These are phyloP conservation scores for Cryptops parisi DNA, from an alignment of 2,888 invertebrate genomes.

Conservation along the genomic window DNA sequence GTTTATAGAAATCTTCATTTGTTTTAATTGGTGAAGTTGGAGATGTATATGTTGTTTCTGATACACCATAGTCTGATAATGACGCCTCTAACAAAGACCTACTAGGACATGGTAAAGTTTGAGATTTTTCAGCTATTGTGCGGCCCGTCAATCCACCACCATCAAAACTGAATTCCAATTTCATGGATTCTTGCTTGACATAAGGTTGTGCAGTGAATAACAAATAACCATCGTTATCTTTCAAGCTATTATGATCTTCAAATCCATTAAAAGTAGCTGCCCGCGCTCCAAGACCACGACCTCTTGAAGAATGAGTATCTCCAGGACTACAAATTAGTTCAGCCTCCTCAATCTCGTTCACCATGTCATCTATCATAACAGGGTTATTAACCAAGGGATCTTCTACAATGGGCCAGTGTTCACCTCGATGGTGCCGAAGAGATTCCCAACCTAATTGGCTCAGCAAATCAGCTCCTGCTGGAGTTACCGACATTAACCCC, in stretches of 20 bases:
- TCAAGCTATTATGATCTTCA: neutral
- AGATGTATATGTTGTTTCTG: too few species aligned
- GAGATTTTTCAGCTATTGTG: neutral
- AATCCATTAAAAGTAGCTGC: neutral
- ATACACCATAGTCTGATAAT: too few species aligned
- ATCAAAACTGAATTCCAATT: neutral
- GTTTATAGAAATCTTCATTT: neutral
- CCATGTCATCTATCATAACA: neutral
- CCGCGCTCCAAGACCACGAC: neutral
- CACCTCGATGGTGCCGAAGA: slow-evolving; percentile 58
- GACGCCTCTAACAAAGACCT: neutral
- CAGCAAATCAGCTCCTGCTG: slow-evolving; percentile 63
- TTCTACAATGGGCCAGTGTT: slow-evolving; percentile 58
- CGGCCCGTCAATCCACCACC: neutral
- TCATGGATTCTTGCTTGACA: neutral
- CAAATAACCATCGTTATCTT: neutral
- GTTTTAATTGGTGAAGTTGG: neutral
- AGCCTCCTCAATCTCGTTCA: neutral
- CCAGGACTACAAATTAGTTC: neutral
- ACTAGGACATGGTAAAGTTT: neutral
- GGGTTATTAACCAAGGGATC: too few species aligned
- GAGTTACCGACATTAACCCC: slow-evolving; percentile 71
- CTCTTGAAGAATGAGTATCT: neutral
- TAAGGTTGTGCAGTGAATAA: too few species aligned
- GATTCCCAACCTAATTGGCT: slow-evolving; percentile 58